phyloP scores from a whole-genome alignment of 2,113 vertebrate genomes.

The Ancistrus triradiatus region DNA sequence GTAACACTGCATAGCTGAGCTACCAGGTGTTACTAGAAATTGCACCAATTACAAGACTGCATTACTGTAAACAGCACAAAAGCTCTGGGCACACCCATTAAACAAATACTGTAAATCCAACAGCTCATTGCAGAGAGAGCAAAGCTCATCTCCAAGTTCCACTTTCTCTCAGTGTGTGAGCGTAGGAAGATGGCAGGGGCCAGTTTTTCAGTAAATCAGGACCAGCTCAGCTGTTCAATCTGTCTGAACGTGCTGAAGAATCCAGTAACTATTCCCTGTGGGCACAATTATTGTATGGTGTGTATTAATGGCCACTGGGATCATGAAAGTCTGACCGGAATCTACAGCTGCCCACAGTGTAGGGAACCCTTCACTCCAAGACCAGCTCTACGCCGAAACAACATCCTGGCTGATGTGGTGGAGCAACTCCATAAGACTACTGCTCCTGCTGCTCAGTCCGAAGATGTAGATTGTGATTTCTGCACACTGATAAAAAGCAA shows the following conservation, averaged over 20 bases:
- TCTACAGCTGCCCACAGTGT: background rate
- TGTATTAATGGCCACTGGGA: background rate
- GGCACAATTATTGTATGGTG: background rate
- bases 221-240: background rate
- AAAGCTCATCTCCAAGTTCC: background rate
- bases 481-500: background rate
- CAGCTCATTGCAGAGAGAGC: background rate
- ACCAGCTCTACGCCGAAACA: background rate
- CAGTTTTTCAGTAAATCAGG: background rate
- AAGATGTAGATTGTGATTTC: conserved; percentile 11
- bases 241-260: background rate
- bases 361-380: background rate
- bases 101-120: too few species aligned
- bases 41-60: too few species aligned
- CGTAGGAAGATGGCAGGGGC: background rate
- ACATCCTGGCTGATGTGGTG: background rate
- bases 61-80: too few species aligned
- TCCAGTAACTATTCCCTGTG: background rate
- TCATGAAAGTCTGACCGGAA: background rate
- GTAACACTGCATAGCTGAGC: too few species aligned
- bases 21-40: too few species aligned
- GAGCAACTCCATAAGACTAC: background rate
- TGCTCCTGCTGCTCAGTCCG: background rate
- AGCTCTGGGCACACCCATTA: too few species aligned
- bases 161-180: background rate